phyloP scores from a whole-genome alignment of 1,140 invertebrate species.

The Drosophila rhopaloa region DNA sequence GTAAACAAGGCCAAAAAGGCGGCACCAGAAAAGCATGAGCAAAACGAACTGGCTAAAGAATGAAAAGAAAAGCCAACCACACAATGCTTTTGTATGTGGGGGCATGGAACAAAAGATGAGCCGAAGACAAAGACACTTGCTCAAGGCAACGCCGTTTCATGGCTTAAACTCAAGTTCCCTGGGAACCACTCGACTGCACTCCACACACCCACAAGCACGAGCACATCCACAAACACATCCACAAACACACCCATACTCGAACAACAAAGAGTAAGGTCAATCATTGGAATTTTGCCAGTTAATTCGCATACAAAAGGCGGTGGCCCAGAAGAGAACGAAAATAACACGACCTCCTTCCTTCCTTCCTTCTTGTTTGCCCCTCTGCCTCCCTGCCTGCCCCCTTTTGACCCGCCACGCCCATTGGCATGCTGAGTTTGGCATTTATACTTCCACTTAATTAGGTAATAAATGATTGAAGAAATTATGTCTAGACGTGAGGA shows the following conservation, averaged over 20 bases:
- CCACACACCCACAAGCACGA: constrained; percentile 28
- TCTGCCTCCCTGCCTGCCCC: neutral
- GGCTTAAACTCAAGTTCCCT: constrained; percentile 62
- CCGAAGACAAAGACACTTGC: constrained; percentile 74
- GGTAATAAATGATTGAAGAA: constrained; percentile 85
- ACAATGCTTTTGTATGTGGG: constrained; percentile 59
- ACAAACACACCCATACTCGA: constrained; percentile 25
- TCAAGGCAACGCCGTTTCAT: constrained; percentile 68
- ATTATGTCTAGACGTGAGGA: constrained; percentile 85
- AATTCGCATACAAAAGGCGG: constrained; percentile 77
- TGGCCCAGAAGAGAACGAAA: constrained; percentile 37
- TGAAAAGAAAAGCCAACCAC: constrained; percentile 54
- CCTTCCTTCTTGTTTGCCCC: neutral
- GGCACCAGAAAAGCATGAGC: constrained; percentile 21
- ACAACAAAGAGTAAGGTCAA: constrained; percentile 71
- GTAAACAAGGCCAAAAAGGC: constrained; percentile 49
- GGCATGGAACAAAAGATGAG: constrained; percentile 72
- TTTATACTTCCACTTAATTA: constrained; percentile 84
- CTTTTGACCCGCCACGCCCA: constrained; percentile 51
- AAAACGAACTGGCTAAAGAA: constrained; percentile 13
- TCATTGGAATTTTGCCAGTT: constrained; percentile 83
- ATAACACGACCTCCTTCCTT: constrained; percentile 34
- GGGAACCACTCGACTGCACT: constrained; percentile 52
- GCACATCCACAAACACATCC: constrained; percentile 12
- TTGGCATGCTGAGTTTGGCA: constrained; percentile 71